Conservation (phyloP, 1,140 invertebrate species). For the Coptotermes formosanus region DNA sequence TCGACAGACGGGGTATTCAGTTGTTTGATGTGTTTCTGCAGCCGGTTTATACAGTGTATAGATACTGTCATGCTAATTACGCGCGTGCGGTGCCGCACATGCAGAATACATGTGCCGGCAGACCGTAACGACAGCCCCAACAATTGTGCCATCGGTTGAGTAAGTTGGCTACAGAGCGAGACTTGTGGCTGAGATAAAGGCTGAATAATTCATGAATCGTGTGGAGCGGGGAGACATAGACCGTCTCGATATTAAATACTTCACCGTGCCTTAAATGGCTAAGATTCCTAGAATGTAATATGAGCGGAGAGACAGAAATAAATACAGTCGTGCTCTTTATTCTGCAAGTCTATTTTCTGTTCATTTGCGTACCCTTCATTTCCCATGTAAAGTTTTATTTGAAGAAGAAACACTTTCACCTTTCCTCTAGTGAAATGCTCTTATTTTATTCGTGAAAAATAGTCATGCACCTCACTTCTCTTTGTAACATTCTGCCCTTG, state of each 20-base stretch:
- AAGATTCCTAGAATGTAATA: not conserved
- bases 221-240: not conserved
- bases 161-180: not conserved
- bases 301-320: not conserved
- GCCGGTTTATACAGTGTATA: no score
- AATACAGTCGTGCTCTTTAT: not conserved
- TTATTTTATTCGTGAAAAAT: not conserved
- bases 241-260: not conserved
- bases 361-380: not conserved
- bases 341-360: not conserved
- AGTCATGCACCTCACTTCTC: not conserved
- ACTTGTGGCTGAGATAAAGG: not conserved
- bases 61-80: no score
- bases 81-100: no score
- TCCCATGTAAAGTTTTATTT: not conserved
- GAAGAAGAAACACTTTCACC: not conserved
- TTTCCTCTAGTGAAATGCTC: not conserved
- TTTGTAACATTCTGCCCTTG: not conserved
- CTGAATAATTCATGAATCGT: conserved; percentile 12
- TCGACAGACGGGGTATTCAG: no score
- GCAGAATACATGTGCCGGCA: no score
- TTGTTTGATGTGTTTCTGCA: no score
- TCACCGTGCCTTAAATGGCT: not conserved
- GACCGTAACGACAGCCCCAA: no score
- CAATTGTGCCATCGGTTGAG: not conserved